A percentile compares a stretch with the other conserved stretches of the same genome.
Conservation (phyloP, 2,888 invertebrate species). For the Hydrotaea diabolus region DNA sequence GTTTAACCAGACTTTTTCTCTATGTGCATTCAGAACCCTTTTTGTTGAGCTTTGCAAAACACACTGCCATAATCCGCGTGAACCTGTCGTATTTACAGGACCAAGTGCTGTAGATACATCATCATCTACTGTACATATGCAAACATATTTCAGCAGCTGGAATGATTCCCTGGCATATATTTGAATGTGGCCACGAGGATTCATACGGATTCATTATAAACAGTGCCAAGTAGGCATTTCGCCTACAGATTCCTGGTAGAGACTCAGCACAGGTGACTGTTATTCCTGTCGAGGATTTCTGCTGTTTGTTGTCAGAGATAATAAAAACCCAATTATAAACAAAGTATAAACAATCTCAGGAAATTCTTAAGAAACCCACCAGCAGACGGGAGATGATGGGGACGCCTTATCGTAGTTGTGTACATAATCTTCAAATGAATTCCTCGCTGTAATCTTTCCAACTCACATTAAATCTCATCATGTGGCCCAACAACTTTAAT, state of each 20-base stretch:
- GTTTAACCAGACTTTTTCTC: too few species aligned
- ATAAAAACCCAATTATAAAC: constrained; percentile 37
- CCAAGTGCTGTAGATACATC: not conserved
- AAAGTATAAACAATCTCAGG: not conserved
- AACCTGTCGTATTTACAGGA: not conserved
- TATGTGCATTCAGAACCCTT: too few species aligned
- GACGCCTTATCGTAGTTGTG: constrained; percentile 23
- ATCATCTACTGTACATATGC: not conserved
- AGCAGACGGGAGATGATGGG: not conserved
- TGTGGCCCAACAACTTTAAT: constrained; percentile 34
- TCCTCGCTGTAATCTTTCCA: constrained; percentile 11
- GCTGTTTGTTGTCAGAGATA: constrained; percentile 10
- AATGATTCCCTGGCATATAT: constrained; percentile 10
- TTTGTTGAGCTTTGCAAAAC: too few species aligned
- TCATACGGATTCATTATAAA: not conserved
- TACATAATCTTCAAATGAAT: constrained; percentile 35
- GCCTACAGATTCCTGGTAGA: not conserved
- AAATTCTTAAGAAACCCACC: not conserved
- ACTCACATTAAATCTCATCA: constrained; percentile 44
- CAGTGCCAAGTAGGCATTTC: not conserved
- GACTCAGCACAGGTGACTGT: constrained; percentile 11
- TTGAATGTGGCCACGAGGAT: not conserved
- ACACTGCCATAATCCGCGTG: too few species aligned
- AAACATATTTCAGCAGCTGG: constrained; percentile 18
- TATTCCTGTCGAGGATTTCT: not conserved